Conservation (phyloP, 2,888 invertebrate genomes). For the Dryocosmus kuriphilus region DNA sequence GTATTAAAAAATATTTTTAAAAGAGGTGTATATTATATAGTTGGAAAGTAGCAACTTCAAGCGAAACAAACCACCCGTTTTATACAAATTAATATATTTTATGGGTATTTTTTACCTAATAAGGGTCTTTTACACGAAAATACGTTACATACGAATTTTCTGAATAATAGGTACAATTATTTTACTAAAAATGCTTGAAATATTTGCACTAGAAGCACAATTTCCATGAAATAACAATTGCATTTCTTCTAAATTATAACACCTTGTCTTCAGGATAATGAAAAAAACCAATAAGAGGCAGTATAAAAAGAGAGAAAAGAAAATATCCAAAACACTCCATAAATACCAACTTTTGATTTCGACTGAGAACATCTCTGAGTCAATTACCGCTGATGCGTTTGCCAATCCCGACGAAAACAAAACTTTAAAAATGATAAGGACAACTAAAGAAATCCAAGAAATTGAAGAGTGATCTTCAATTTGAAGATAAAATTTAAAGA, state of each 20-base stretch:
- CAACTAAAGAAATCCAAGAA: constrained; percentile 81
- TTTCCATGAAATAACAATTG: constrained; percentile 68
- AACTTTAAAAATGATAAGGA: constrained; percentile 82
- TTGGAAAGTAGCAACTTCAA: too few species aligned
- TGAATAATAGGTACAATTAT: too few species aligned
- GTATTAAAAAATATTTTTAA: too few species aligned
- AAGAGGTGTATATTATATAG: too few species aligned
- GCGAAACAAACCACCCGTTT: too few species aligned
- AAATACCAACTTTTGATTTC: constrained; percentile 81
- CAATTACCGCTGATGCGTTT: constrained; percentile 82
- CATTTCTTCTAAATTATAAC: constrained; percentile 81
- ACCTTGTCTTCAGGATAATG: constrained; percentile 82
- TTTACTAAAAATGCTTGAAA: too few species aligned
- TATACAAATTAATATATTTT: too few species aligned
- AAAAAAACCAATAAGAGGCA: constrained; percentile 79
- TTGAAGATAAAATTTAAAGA: constrained; percentile 78
- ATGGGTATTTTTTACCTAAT: too few species aligned
- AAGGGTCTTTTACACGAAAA: too few species aligned
- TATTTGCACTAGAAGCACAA: too few species aligned
- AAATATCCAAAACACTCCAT: constrained; percentile 81
- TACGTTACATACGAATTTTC: too few species aligned
- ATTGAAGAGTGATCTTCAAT: constrained; percentile 78
- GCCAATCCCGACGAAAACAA: constrained; percentile 83
- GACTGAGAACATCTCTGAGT: constrained; percentile 83
- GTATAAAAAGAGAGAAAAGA: constrained; percentile 66